phyloP scores from a whole-genome alignment of 2,888 invertebrate genomes.

The Scelioninae gen. 1 region DNA sequence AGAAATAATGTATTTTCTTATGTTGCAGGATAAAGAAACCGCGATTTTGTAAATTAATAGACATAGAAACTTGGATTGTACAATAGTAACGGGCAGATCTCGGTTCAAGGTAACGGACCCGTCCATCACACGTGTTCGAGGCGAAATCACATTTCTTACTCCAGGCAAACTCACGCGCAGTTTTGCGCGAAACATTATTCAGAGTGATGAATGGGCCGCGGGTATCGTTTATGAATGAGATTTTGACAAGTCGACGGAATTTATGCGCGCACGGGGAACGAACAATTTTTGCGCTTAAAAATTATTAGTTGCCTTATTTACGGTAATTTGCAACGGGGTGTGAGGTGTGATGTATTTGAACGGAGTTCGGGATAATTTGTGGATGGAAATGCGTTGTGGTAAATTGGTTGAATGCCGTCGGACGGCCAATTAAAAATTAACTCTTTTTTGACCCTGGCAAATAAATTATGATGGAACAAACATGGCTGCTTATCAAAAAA shows the following conservation, averaged over 20 bases:
- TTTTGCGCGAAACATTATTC: slow-evolving; percentile 66
- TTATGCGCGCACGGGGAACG: slow-evolving; percentile 64
- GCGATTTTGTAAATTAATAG: not conserved
- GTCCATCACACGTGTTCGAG: slow-evolving; percentile 62
- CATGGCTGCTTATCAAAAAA: slow-evolving; percentile 28
- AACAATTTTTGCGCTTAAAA: slow-evolving; percentile 66
- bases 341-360: slow-evolving; percentile 58
- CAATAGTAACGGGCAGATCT: slow-evolving; percentile 57
- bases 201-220: slow-evolving; percentile 63
- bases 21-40: too few relatives aligned
- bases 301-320: slow-evolving; percentile 69
- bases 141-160: slow-evolving; percentile 66
- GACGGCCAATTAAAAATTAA: slow-evolving; percentile 62
- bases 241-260: slow-evolving; percentile 66
- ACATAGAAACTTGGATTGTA: not conserved
- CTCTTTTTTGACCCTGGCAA: slow-evolving; percentile 51
- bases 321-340: slow-evolving; percentile 57
- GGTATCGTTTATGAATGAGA: slow-evolving; percentile 66
- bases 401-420: slow-evolving; percentile 51
- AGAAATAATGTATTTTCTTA: too few relatives aligned
- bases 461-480: slow-evolving; percentile 29
- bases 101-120: slow-evolving; percentile 61
- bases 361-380: slow-evolving; percentile 61
- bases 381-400: slow-evolving; percentile 59
- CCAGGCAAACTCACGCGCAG: slow-evolving; percentile 53